Evolutionary conservation across 2,797 vertebrate species (phyloP).

Genomic region (Galaxias olidus): DNA sequence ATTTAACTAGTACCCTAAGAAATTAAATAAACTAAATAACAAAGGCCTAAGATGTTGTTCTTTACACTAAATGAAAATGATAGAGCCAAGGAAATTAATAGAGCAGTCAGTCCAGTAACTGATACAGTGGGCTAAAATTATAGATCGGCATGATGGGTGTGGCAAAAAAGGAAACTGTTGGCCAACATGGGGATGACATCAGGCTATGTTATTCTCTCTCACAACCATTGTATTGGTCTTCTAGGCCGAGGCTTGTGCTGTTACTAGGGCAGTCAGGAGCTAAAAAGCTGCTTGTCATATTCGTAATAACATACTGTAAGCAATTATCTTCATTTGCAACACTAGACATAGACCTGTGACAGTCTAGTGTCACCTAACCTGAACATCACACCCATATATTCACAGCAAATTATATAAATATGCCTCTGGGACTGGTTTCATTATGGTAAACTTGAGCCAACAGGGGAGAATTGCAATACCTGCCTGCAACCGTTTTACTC

Average conservation of each 20-base stretch:
- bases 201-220: neutral
- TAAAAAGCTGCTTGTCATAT: neutral
- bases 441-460: neutral
- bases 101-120: neutral
- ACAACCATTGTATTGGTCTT: too few relatives aligned
- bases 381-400: constrained; percentile 11
- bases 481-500: neutral
- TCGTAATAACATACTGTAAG: neutral
- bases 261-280: neutral
- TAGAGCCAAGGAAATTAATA: neutral
- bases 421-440: neutral
- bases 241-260: neutral
- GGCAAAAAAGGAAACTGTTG: neutral
- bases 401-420: constrained; percentile 6
- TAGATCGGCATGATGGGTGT: neutral
- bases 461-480: neutral
- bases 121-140: neutral
- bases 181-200: neutral
- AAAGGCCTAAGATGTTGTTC: too few relatives aligned
- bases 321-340: constrained; percentile 3
- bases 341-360: constrained; percentile 21
- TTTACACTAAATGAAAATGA: too few relatives aligned
- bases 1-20: too few relatives aligned
- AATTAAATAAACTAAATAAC: too few relatives aligned
- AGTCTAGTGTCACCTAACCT: constrained; percentile 30